Conservation (phyloP, 2,888 invertebrate species). For the Brachycybe producta region DNA sequence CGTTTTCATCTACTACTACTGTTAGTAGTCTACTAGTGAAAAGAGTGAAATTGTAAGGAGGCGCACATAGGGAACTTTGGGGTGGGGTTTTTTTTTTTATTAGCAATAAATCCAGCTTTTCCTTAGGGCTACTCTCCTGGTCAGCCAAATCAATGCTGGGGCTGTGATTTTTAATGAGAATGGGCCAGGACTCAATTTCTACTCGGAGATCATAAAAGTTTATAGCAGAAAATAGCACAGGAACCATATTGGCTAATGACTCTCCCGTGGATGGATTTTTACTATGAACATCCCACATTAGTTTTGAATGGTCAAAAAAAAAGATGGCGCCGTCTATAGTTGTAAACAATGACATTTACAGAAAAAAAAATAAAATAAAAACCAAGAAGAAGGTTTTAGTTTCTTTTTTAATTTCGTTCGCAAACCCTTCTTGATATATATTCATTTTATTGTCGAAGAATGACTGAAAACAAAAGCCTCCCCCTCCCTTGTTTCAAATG, state of each 20-base stretch:
- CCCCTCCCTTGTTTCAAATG: too few relatives aligned
- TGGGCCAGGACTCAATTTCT: slow-evolving; percentile 18
- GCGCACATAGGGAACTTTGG: slow-evolving; percentile 6
- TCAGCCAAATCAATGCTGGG: slow-evolving; percentile 16
- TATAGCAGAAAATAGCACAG: slow-evolving; percentile 17
- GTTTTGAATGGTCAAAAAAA: too few relatives aligned
- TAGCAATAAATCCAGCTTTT: slow-evolving; percentile 16
- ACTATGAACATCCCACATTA: too few relatives aligned
- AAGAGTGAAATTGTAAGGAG: not conserved
- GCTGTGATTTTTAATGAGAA: slow-evolving; percentile 18
- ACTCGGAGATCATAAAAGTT: slow-evolving; percentile 17
- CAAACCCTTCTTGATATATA: too few relatives aligned
- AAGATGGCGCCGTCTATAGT: too few relatives aligned
- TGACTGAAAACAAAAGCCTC: too few relatives aligned
- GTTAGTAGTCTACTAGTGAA: not conserved
- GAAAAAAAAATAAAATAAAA: too few relatives aligned
- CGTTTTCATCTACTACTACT: not conserved
- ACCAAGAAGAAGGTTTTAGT: too few relatives aligned
- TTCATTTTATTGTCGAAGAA: too few relatives aligned
- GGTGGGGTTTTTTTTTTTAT: too few relatives aligned
- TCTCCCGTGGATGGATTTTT: slow-evolving; percentile 12
- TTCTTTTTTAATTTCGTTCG: too few relatives aligned
- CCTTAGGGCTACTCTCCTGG: slow-evolving; percentile 14
- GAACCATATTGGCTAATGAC: slow-evolving; percentile 17
- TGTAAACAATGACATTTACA: too few relatives aligned